Percentiles rank a stretch among this genome's conserved stretches.
These are phyloP conservation scores for Enteromius fasciolatus DNA, from an alignment of 2,797 vertebrate species.

Conservation along the genomic window DNA sequence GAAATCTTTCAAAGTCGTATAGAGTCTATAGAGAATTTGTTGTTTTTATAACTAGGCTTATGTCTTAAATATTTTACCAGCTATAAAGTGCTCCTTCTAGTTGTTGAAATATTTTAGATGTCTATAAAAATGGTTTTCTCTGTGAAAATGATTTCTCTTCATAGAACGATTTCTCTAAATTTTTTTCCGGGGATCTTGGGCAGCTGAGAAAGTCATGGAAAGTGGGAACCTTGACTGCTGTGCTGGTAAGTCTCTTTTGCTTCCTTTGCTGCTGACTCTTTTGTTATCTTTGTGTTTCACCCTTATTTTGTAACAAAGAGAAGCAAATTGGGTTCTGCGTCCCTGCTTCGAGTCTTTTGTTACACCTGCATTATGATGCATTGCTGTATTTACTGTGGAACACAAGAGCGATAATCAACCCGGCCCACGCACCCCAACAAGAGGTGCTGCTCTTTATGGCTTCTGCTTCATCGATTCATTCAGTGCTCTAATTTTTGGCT, in stretches of 20 bases:
- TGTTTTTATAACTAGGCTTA: neutral
- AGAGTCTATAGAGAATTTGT: too few relatives aligned
- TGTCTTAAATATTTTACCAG: neutral
- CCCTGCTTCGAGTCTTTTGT: conserved; percentile 12
- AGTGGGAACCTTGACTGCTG: neutral
- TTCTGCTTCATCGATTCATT: neutral
- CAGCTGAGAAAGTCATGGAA: neutral
- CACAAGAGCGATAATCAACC: conserved; percentile 18
- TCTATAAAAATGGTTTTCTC: neutral
- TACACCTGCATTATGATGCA: conserved; percentile 26
- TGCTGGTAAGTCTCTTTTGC: neutral
- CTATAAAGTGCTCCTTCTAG: neutral
- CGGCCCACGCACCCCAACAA: neutral
- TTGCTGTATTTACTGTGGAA: conserved; percentile 13
- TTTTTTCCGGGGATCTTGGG: neutral
- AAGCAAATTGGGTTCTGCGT: conserved; percentile 21
- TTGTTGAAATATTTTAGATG: neutral
- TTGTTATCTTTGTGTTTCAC: conserved; percentile 25
- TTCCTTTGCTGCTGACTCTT: conserved; percentile 11
- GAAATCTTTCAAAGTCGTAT: neutral
- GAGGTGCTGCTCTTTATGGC: neutral
- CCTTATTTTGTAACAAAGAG: conserved; percentile 28
- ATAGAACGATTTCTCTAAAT: too few relatives aligned
- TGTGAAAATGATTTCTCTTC: neutral
- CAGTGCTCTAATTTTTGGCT: neutral